Conservation (phyloP, 2,888 invertebrate genomes). For the Ischnus inquisitorius region DNA sequence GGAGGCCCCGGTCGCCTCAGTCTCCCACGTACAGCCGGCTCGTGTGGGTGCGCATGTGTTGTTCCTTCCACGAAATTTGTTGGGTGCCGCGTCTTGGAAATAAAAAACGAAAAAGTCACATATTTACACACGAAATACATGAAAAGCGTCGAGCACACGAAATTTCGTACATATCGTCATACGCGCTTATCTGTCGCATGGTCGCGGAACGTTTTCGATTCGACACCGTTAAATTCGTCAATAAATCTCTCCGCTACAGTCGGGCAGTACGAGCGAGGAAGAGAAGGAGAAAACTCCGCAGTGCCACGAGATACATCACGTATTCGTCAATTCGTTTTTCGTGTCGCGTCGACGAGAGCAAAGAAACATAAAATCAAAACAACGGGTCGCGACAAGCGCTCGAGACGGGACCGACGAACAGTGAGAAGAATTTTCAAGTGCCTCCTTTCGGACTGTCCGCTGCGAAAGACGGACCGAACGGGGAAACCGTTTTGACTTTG, state of each 20-base stretch:
- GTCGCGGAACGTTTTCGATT: neutral
- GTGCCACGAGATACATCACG: neutral
- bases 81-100: slow-evolving; percentile 57
- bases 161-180: neutral
- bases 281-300: neutral
- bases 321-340: too few relatives aligned
- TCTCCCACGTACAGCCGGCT: slow-evolving; percentile 70
- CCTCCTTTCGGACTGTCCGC: slow-evolving; percentile 3
- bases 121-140: slow-evolving; percentile 15
- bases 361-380: neutral
- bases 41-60: slow-evolving; percentile 61
- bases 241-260: neutral
- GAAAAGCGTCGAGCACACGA: neutral
- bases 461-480: neutral
- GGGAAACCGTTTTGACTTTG: neutral
- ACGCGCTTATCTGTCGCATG: neutral
- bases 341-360: too few relatives aligned
- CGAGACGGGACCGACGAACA: neutral
- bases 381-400: neutral
- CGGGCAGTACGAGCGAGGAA: neutral
- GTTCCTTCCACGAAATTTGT: slow-evolving; percentile 23
- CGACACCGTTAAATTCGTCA: neutral
- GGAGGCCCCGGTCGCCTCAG: slow-evolving; percentile 62
- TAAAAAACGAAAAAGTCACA: too few relatives aligned
- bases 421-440: slow-evolving; percentile 1